Conservation (phyloP, 2,113 vertebrate species). For the Onychostruthus taczanowskii region DNA sequence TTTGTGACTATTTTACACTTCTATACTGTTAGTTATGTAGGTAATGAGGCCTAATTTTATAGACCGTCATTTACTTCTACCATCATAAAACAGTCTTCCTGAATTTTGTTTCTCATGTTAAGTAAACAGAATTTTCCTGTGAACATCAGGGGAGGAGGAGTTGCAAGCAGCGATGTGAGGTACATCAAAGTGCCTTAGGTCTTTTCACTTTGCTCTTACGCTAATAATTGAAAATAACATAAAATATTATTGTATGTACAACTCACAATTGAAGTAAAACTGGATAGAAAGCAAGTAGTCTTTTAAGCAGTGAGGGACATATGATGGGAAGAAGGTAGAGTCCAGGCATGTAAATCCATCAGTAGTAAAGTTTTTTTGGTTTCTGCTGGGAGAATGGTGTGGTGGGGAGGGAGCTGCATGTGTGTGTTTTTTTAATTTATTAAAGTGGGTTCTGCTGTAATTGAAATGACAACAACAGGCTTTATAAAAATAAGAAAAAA, state of each 20-base stretch:
- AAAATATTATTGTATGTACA: not conserved
- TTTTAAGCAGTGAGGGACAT: not conserved
- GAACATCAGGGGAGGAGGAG: not conserved
- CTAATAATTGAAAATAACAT: not conserved
- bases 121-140: not conserved
- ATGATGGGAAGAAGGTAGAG: not conserved
- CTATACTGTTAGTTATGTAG: not conserved
- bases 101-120: not conserved
- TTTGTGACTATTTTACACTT: not conserved
- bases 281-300: not conserved
- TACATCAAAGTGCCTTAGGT: not conserved
- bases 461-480: not conserved
- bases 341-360: not conserved
- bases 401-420: not conserved
- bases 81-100: not conserved
- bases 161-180: not conserved
- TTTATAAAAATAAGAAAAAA: not conserved
- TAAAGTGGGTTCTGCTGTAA: not conserved
- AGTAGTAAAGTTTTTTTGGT: not conserved
- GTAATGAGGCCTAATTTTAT: not conserved
- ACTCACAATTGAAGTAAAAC: not conserved
- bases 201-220: not conserved
- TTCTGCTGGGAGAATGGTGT: not conserved
- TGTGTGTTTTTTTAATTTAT: not conserved
- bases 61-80: not conserved